phyloP scores from a whole-genome alignment of 1,140 invertebrate species.

The Bombus waltoni region DNA sequence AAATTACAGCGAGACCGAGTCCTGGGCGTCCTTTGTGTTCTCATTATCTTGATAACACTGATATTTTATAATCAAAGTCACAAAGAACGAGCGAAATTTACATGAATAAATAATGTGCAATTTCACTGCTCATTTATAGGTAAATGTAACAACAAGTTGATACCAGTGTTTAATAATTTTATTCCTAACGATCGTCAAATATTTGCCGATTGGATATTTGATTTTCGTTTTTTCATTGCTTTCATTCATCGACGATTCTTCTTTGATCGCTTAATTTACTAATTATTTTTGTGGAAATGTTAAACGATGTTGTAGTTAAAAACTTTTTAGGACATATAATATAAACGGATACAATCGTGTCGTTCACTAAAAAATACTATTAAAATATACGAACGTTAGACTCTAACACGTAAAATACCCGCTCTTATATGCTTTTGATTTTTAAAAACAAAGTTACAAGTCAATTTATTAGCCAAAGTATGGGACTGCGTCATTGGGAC shows the following conservation, averaged over 20 bases:
- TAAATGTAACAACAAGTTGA: background rate
- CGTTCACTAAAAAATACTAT: background rate
- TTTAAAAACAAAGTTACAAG: background rate
- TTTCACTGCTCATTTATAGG: background rate
- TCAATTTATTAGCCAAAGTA: background rate
- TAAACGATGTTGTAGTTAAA: background rate
- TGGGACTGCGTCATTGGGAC: background rate
- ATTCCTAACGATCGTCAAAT: background rate
- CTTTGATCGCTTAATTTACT: no score
- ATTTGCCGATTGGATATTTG: background rate
- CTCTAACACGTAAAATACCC: background rate
- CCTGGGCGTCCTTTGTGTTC: background rate
- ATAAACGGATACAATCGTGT: background rate
- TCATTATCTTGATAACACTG: background rate
- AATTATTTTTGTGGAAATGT: no score
- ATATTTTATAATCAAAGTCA: slow-evolving; percentile 13
- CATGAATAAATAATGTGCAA: background rate
- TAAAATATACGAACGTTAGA: background rate
- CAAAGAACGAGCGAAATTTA: background rate
- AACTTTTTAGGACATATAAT: background rate
- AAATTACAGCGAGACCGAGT: background rate
- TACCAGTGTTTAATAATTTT: background rate
- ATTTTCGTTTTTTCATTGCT: background rate
- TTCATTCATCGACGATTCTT: background rate
- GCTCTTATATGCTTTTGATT: background rate